Evolutionary conservation across 2,888 invertebrate genomes (phyloP), one percentile per base, ranked within the genome.

Genomic region (Nomada hirtipes): DNA sequence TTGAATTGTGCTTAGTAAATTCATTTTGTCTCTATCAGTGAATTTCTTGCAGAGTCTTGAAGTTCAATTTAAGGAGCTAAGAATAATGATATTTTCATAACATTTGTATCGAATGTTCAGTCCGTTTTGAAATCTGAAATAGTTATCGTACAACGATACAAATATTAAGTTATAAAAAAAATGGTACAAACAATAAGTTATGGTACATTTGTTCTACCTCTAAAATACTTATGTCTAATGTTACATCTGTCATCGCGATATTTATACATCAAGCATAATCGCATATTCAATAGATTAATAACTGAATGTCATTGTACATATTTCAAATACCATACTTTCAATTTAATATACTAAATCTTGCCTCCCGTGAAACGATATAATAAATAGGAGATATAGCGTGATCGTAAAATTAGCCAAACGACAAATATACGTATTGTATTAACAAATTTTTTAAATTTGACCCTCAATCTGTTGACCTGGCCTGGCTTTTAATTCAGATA

Each of bases 281-380:
- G 70, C 73, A 47, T 57, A 50, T 83, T 78, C 75, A 50, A 79
- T 72, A 76, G 26, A 78, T 63, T 47, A 15, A 52, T 72, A 68
- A 80, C 26, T 79, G 53, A 76, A 76, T 20, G 61, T 82, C 76
- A 76, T 87, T 88, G 84, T 87, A 87, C 60, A 87, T 87, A 88
- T 73, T 67, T 75, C 72, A 60, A 73, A 64, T 64, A 74, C 59
- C 76, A 74, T 78, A 71, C 69, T 72, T 60, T 29, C 60, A 52
- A 65, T 85, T 68, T 64, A 73, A 82, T 82, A 82, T 60, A 75
- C 53, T 83, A 87, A 63, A 67, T 79, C 57, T 82, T 80, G 81
- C 88, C 88, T 88, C 88, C 86, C 86, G 81, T 79, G 64, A 72
- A 26, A 81, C 74, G 75, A 86, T 87, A 86, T 82, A 88, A 36